A percentile compares a stretch with the other conserved stretches of the same genome.
Conservation (phyloP, 2,113 vertebrate species). For the Catagonus wagneri region DNA sequence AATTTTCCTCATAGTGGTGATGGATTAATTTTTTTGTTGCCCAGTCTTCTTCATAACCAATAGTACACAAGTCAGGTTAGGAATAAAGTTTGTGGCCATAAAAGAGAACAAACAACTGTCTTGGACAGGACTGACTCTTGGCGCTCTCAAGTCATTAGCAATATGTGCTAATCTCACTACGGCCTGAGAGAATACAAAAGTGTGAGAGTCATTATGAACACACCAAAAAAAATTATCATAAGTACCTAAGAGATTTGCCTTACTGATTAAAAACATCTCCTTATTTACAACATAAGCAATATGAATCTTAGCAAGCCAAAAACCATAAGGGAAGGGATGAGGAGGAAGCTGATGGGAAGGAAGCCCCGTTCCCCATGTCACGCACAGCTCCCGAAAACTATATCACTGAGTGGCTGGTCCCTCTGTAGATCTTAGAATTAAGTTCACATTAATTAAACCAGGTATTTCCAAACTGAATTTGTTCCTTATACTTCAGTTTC, state of each 20-base stretch:
- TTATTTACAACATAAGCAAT: neutral
- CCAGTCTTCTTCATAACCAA: neutral
- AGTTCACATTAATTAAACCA: neutral
- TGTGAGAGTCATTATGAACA: neutral
- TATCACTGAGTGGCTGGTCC: neutral
- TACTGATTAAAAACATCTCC: neutral
- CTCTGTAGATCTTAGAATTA: neutral
- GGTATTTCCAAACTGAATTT: neutral
- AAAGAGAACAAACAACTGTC: neutral
- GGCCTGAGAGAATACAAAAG: neutral
- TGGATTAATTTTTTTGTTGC: neutral
- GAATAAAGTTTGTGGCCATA: neutral
- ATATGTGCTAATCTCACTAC: neutral
- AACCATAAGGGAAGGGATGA: neutral
- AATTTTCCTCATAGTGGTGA: neutral
- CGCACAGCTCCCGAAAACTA: neutral
- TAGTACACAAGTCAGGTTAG: neutral
- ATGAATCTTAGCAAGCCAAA: neutral
- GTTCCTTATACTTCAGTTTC: neutral
- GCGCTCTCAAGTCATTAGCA: neutral
- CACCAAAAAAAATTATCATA: neutral
- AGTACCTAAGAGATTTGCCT: neutral
- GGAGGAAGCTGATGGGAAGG: neutral
- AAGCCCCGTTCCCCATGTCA: neutral
- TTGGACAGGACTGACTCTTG: neutral